Evolutionary conservation across 2,888 invertebrate species (phyloP), one percentile per base, ranked within the genome.

Genomic region (Eupelmus urozonus): DNA sequence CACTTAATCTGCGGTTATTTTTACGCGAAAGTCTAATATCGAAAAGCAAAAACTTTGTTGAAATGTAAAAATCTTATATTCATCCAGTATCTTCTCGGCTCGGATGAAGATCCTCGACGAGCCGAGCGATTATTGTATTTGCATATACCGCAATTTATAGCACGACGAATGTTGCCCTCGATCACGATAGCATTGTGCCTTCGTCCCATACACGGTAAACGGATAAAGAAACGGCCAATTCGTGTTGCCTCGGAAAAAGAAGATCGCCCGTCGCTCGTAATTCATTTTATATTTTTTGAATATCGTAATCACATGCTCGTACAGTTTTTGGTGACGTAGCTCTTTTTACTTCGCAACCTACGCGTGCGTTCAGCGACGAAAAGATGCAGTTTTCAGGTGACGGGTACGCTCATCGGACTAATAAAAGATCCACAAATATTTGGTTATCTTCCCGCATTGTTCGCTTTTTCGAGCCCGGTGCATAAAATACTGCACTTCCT

Each of bases 131-230:
- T 85, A 85, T 85, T 85, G 84, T 84, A 87, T 87, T 87, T 86
- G 84, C 86, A 87, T n/a, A n/a, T 87, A 86, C 78, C 59, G 85
- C 83, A 84, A 87, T 87, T 86, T 87, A 85, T 85, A 83, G 84
- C 82, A 76, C 42, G 80, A 70, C 81, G 49, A 70, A 23, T 53
- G 79, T 80, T 83, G 81, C 82, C 82, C 82, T 83, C 84, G 83
- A 87, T 86, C 85, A 82, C 79, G 84, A 86, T 86, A 85, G 85
- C 82, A 86, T 85, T 86, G 85, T 66, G 57, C 83, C 81, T 82
- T 59, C 60, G 16, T 57, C 71, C n/a, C n/a, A n/a, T n/a, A n/a
- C n/a, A n/a, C n/a, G n/a, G n/a, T n/a, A n/a, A n/a, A n/a, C n/a
- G n/a, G 55, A 29, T 57, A 75, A 74, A 59, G 51, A 75, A 74